Base-by-base conservation (phyloP, 35 echinoderm and acorn worm genomes). In the Heliocidaris tuberculata region DNA sequence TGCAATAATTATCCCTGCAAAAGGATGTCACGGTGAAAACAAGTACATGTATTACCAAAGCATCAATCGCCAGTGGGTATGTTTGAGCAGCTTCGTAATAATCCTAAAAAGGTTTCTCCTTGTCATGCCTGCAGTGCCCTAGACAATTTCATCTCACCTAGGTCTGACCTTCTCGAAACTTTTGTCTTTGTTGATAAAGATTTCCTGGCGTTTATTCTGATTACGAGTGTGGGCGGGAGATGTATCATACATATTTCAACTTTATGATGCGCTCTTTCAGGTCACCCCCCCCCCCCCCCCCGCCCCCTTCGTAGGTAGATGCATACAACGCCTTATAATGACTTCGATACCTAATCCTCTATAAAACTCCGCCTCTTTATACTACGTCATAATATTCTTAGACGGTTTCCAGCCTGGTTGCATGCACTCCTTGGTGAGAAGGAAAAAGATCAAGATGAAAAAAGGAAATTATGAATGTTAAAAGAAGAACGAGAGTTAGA, bases 321-420 rank as follows among this genome's bases (percentile, higher is more conserved):
- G 59, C 0, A 60, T 12, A 19, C 59, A 42, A 42, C 59, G 59
- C 12, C 59, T 60, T 2, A 19, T 15, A 12, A 60, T 12, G 12
- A 60, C 12, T 19, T 19, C 6, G 27, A 78, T 78, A 27, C 65
- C 19, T 78, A 71, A 71, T 71, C 61, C 19, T 42, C 35, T 71
- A 78, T 78, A 24, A 78, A 78, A 6, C 65, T n/a, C 19, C 65
- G 65, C 65, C 65, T 78, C 21, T 78, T 27, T 78, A 27, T 24
- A 78, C 27, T 78, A 78, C 65, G 65, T 78, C 65, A 78, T 78
- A 78, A 78, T 78, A 15, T 78, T 78, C 65, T 78, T 78, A 78
- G 65, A 78, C 21, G 65, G 65, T 78, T 78, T 78, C 65, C 19
- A 19, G 21, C 65, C 27, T n/a, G 4, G 27, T 78, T 78, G 65